Base-by-base conservation (phyloP, 2,113 vertebrate species). In the Prinia subflava region DNA sequence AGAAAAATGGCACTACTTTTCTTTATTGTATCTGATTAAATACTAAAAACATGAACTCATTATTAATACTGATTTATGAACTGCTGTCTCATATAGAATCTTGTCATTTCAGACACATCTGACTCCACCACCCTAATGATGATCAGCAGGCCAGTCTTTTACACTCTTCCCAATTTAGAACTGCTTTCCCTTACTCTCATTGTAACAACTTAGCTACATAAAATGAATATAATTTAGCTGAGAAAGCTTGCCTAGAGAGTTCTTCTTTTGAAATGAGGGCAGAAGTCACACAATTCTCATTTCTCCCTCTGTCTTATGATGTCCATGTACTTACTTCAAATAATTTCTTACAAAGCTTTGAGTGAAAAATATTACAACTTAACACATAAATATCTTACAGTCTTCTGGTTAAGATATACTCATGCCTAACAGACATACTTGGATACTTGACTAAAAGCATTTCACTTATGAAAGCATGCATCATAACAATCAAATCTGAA, bases 141-240 rank as follows among this genome's bases (percentile, higher is more conserved):
- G n/a, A 49, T 52, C 19, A 79, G 42, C 42, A 76, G 52, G 30
- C 16, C 27, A 76, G 22, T 33, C 24, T 79, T 85, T 18, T 18
- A 49, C 0, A 0, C 4, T 24, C 59, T 59, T 56, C 46, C 31
- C 25, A 35, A 35, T 35, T 56, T 23, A 91, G 15, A 78, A 65
- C 16, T 50, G 24, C 13, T 85, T 65, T 41, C 33, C 37, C 30
- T 85, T 11, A 15, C 7, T 56, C 37, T 21, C 12, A 55, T 9
- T n/a, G 27, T 37, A 76, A 39, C 31, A 82, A 20, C 7, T 60
- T 44, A 71, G 11, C 39, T 37, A 30, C 44, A 59, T 20, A 13
- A 78, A 88, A 74, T 82, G 42, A 57, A 8, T 25, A 60, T 27
- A 46, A 69, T 31, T 90, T 79, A 71, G 21, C 57, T 63, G 24